These are phyloP conservation scores for Gephyroberyx darwinii DNA, from an alignment of 2,797 vertebrate genomes.

Conservation along the genomic window DNA sequence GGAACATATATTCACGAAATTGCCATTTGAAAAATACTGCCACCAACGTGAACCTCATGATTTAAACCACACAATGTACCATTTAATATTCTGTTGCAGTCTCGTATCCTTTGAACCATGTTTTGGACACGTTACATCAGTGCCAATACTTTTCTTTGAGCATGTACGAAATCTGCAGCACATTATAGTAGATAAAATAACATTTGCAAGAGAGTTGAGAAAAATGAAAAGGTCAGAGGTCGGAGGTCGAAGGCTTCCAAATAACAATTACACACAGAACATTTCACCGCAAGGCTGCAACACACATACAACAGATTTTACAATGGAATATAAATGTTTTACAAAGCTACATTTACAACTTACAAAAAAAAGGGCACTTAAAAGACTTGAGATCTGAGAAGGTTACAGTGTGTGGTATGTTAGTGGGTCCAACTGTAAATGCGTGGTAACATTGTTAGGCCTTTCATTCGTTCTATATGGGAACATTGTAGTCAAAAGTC, in stretches of 20 bases:
- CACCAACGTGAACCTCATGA: neutral
- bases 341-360: constrained; percentile 11
- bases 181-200: neutral
- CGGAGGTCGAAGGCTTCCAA: neutral
- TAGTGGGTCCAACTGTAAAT: neutral
- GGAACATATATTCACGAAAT: constrained; percentile 15
- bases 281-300: neutral
- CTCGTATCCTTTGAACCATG: constrained; percentile 13
- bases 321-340: neutral
- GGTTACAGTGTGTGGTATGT: neutral
- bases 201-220: neutral
- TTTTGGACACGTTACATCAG: too few relatives aligned
- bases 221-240: neutral
- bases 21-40: constrained; percentile 11
- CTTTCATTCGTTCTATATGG: neutral
- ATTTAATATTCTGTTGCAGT: constrained; percentile 2
- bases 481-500: neutral
- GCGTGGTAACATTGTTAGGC: neutral
- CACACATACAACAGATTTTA: constrained; percentile 7
- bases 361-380: constrained; percentile 54
- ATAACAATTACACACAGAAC: neutral
- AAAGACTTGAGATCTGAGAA: constrained; percentile 9
- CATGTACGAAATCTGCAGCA: neutral
- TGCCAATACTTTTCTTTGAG: too few relatives aligned
- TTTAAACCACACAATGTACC: neutral